Percentiles rank a stretch among this genome's conserved stretches.
phyloP scores from a whole-genome alignment of 2,797 vertebrate genomes.

The Sylvilagus floridanus region DNA sequence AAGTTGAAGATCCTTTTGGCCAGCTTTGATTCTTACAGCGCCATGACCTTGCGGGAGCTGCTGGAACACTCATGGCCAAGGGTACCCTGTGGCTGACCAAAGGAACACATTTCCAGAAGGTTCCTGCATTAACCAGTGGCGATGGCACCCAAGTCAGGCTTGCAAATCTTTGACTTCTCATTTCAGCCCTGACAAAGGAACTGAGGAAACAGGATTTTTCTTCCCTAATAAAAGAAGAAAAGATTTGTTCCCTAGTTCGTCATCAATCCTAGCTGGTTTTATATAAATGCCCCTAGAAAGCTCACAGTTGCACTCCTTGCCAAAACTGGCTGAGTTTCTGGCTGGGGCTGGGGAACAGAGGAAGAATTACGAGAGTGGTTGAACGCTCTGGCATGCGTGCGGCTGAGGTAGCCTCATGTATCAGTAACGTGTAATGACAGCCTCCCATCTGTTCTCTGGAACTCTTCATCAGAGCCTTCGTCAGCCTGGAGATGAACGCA shows the following conservation, averaged over 20 bases:
- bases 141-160: not conserved
- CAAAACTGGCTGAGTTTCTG: conserved; percentile 79
- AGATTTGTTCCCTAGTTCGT: conserved; percentile 54
- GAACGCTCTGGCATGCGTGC: conserved; percentile 59
- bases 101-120: conserved; percentile 18
- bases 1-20: not conserved
- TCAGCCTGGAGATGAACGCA: conserved; percentile 61
- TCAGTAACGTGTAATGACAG: conserved; percentile 82
- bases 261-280: conserved; percentile 71
- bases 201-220: conserved; percentile 40
- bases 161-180: conserved; percentile 52
- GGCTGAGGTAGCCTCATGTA: conserved; percentile 67
- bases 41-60: not conserved
- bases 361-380: conserved; percentile 77
- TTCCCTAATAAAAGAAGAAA: conserved; percentile 69
- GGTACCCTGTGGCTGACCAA: not conserved
- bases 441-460: conserved; percentile 83
- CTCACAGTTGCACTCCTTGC: conserved; percentile 72
- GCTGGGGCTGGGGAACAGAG: conserved; percentile 76
- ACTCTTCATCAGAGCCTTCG: conserved; percentile 67
- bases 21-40: not conserved
- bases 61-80: not conserved
- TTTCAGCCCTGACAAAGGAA: conserved; percentile 36
- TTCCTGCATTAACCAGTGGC: not conserved
- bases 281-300: conserved; percentile 79